Conservation (phyloP, 2,888 invertebrate species). For the Cheilosia pagana region DNA sequence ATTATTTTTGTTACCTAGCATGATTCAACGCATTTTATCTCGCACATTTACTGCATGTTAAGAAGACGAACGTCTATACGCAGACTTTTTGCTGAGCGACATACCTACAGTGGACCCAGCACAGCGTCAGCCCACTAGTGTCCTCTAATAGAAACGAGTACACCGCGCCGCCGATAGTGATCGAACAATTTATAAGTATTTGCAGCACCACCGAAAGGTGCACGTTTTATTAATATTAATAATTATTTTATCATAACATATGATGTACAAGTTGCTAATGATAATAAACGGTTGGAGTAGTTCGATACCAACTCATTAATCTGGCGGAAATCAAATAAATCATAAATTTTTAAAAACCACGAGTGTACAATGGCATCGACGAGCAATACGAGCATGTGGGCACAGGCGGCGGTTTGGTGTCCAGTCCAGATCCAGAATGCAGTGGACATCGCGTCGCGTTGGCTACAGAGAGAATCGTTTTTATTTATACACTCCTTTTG, state of each 20-base stretch:
- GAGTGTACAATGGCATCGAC: conserved; percentile 13
- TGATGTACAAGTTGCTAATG: conserved; percentile 53
- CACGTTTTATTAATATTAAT: conserved; percentile 66
- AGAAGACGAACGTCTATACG: too few species aligned
- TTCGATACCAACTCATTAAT: conserved; percentile 60
- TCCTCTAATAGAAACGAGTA: neutral
- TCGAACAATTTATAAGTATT: conserved; percentile 44
- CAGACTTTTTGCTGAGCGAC: conserved; percentile 2
- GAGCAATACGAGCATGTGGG: neutral
- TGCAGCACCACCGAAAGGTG: conserved; percentile 34
- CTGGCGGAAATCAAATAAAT: conserved; percentile 59
- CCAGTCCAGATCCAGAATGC: neutral
- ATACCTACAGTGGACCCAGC: neutral
- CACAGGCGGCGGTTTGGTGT: neutral
- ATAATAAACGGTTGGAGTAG: conserved; percentile 55
- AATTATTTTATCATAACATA: conserved; percentile 57
- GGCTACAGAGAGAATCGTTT: conserved; percentile 12
- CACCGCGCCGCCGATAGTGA: conserved; percentile 7
- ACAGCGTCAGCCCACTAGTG: neutral
- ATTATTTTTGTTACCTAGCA: conserved; percentile 18
- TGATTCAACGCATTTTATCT: conserved; percentile 17
- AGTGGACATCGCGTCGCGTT: conserved; percentile 14
- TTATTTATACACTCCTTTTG: conserved; percentile 56
- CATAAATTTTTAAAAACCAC: conserved; percentile 53
- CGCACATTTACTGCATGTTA: conserved; percentile 21